Conservation (phyloP, 2,888 invertebrate species). For the Acholoe squamosa region DNA sequence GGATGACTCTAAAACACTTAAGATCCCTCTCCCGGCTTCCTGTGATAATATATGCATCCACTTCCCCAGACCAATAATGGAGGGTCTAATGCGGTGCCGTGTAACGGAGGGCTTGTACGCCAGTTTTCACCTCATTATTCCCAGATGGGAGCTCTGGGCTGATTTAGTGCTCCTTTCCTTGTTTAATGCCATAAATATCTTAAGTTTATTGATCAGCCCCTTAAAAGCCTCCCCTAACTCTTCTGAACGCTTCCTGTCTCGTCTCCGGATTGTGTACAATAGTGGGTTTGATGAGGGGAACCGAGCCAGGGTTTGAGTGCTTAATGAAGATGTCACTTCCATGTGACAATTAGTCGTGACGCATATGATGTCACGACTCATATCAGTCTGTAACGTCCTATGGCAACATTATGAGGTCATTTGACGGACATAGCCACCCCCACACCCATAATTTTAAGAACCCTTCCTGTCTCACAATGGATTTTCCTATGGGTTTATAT, state of each 20-base stretch:
- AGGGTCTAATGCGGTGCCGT: not conserved
- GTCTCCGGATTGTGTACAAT: too few species aligned
- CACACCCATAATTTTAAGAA: too few species aligned
- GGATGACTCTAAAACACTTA: too few species aligned
- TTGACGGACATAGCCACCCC: not conserved
- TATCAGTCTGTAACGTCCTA: too few species aligned
- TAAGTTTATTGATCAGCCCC: slow-evolving; percentile 13
- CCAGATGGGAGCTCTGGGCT: not conserved
- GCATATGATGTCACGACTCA: not conserved
- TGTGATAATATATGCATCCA: not conserved
- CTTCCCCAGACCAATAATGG: not conserved
- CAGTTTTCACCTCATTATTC: not conserved
- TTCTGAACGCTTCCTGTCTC: not conserved
- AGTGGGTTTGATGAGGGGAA: too few species aligned
- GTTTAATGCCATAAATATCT: slow-evolving; percentile 19
- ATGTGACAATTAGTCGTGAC: slow-evolving; percentile 16
- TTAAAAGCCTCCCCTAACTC: not conserved
- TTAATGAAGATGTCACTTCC: not conserved
- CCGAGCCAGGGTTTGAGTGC: not conserved
- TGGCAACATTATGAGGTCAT: not conserved
- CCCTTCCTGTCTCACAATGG: too few species aligned
- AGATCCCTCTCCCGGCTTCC: too few species aligned
- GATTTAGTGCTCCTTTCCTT: not conserved
- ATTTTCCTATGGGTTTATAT: too few species aligned
- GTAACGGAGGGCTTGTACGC: not conserved